phyloP scores from a whole-genome alignment of 2,888 invertebrate species.

The Litoditis marina region DNA sequence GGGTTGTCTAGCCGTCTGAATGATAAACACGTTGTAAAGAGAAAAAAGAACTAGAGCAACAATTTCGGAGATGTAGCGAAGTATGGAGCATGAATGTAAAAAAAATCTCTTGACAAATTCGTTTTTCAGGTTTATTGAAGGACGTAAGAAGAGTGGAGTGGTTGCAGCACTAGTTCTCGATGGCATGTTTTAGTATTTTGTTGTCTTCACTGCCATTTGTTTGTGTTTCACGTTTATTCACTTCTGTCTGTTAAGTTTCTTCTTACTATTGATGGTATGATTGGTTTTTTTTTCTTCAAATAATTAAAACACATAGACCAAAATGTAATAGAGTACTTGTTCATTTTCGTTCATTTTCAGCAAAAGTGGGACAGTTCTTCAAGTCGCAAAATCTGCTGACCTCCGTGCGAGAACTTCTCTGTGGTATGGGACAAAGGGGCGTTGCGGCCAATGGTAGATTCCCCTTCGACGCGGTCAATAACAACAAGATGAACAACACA shows the following conservation, averaged over 20 bases:
- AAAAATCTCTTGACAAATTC: too few species aligned
- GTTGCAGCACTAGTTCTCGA: constrained; percentile 13
- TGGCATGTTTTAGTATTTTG: background rate
- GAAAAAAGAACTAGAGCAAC: too few species aligned
- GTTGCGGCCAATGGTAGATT: background rate
- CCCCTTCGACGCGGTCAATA: background rate
- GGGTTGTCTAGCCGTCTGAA: too few species aligned
- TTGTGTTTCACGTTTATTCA: too few species aligned
- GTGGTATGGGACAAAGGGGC: constrained; percentile 10
- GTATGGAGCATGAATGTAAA: too few species aligned
- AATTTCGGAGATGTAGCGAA: too few species aligned
- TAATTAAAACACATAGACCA: background rate
- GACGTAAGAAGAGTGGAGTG: background rate
- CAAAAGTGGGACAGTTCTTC: constrained; percentile 17
- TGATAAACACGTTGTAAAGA: too few species aligned
- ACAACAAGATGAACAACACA: constrained; percentile 7
- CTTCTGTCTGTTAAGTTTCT: too few species aligned
- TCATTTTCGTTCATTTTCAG: constrained; percentile 1
- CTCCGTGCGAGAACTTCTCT: constrained; percentile 4
- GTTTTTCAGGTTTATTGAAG: constrained; percentile 10
- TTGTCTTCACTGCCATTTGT: too few species aligned
- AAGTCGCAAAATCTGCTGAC: constrained; percentile 1
- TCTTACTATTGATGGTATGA: too few species aligned
- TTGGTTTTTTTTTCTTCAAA: background rate
- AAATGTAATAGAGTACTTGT: background rate